Conservation (phyloP, 2,888 invertebrate species). For the Brassicogethes aeneus region DNA sequence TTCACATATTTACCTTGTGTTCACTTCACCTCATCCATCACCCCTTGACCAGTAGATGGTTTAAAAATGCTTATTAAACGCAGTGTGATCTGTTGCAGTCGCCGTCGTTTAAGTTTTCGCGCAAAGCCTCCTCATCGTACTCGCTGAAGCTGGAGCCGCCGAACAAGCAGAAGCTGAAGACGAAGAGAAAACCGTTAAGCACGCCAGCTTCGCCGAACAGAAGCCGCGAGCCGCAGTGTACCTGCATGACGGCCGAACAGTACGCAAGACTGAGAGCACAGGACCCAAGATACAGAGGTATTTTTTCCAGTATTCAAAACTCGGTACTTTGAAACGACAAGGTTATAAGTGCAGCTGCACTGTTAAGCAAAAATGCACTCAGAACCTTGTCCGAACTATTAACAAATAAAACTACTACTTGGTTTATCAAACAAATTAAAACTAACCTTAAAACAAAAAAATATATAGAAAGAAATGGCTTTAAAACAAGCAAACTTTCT, state of each 20-base stretch:
- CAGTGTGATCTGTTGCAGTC: slow-evolving; percentile 74
- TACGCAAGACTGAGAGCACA: slow-evolving; percentile 76
- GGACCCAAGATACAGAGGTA: slow-evolving; percentile 70
- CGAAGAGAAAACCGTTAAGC: slow-evolving; percentile 83
- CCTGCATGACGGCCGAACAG: slow-evolving; percentile 92
- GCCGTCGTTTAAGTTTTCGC: slow-evolving; percentile 95
- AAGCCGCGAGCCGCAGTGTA: slow-evolving; percentile 80
- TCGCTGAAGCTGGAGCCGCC: slow-evolving; percentile 90
- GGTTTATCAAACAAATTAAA: no score
- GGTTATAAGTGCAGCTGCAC: no score
- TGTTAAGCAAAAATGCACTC: no score
- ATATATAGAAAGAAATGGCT: no score
- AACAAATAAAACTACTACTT: no score
- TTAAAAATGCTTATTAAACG: slow-evolving; percentile 36
- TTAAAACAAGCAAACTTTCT: no score
- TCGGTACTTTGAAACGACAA: no score
- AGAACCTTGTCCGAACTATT: no score
- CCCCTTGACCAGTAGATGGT: slow-evolving; percentile 3
- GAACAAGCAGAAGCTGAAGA: slow-evolving; percentile 77
- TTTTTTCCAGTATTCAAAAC: no score
- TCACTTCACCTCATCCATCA: not conserved
- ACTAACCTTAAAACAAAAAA: no score
- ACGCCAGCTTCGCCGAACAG: slow-evolving; percentile 90
- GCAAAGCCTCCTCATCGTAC: slow-evolving; percentile 95
- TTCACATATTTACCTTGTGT: no score